These are phyloP conservation scores for Menidia menidia DNA, from an alignment of 2,797 vertebrate genomes.

Conservation along the genomic window DNA sequence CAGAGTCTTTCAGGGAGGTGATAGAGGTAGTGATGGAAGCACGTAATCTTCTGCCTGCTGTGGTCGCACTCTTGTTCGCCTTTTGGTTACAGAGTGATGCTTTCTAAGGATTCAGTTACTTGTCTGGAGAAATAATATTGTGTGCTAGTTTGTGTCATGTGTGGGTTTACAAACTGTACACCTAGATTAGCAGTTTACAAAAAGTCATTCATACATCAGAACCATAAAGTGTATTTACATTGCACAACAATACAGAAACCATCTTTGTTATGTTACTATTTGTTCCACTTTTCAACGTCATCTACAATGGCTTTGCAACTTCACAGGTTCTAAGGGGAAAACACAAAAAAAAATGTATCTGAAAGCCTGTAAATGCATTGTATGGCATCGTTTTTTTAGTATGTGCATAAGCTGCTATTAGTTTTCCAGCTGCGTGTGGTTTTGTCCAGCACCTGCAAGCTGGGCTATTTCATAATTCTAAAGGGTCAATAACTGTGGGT, in stretches of 20 bases:
- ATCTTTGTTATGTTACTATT: neutral
- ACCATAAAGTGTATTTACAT: neutral
- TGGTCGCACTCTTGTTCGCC: constrained; percentile 28
- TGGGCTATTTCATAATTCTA: neutral
- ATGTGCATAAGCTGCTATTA: neutral
- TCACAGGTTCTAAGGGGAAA: constrained; percentile 13
- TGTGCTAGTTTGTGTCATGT: constrained; percentile 16
- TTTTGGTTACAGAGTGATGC: constrained; percentile 44
- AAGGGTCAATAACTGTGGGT: neutral
- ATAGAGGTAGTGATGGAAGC: constrained; percentile 50
- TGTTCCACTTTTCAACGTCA: too few species aligned
- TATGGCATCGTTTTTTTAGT: constrained; percentile 14
- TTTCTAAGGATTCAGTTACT: constrained; percentile 56
- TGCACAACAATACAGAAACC: neutral
- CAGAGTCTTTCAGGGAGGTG: constrained; percentile 47
- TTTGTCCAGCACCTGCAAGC: neutral
- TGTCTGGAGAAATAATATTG: constrained; percentile 35
- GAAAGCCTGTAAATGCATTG: constrained; percentile 14
- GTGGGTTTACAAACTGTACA: constrained; percentile 16
- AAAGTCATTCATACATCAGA: neutral
- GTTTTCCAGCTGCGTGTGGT: neutral
- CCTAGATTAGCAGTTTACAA: neutral
- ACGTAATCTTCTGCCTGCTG: constrained; percentile 58
- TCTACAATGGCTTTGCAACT: too few species aligned
- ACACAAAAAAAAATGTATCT: constrained; percentile 13